Evolutionary conservation across 1,140 invertebrate species (phyloP).

Genomic region (Propsilocerus akamusi): DNA sequence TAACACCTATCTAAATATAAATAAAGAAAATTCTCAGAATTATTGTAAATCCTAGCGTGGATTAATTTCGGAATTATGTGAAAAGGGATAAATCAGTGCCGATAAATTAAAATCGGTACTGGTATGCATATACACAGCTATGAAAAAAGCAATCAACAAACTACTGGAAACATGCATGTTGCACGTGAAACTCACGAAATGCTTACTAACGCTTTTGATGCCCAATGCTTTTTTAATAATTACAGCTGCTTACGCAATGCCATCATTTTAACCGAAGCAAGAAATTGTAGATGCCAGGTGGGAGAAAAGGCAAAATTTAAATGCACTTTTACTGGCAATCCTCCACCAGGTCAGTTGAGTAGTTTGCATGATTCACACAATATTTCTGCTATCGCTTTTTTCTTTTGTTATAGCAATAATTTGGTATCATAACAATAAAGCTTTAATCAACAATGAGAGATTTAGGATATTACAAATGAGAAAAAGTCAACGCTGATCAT

Average conservation of each 20-base stretch:
- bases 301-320: conserved; percentile 57
- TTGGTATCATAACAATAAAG: conserved; percentile 77
- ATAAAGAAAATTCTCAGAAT: no score
- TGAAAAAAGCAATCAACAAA: no score
- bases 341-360: conserved; percentile 48
- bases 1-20: background rate
- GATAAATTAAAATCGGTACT: no score
- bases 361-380: conserved; percentile 4
- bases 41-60: no score
- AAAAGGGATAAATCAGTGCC: no score
- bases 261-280: conserved; percentile 65
- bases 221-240: conserved; percentile 15
- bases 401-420: background rate
- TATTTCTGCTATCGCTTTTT: background rate
- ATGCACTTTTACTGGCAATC: conserved; percentile 62
- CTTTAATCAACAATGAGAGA: conserved; percentile 51
- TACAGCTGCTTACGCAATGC: conserved; percentile 56
- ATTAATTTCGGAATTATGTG: no score
- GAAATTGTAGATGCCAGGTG: conserved; percentile 49
- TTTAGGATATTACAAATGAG: conserved; percentile 45
- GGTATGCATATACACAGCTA: no score
- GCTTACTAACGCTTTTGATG: conserved; percentile 28
- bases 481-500: conserved; percentile 55
- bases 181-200: no score
- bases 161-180: no score